Conservation (phyloP, 1,140 invertebrate species). For the Anadara kagoshimensis region DNA sequence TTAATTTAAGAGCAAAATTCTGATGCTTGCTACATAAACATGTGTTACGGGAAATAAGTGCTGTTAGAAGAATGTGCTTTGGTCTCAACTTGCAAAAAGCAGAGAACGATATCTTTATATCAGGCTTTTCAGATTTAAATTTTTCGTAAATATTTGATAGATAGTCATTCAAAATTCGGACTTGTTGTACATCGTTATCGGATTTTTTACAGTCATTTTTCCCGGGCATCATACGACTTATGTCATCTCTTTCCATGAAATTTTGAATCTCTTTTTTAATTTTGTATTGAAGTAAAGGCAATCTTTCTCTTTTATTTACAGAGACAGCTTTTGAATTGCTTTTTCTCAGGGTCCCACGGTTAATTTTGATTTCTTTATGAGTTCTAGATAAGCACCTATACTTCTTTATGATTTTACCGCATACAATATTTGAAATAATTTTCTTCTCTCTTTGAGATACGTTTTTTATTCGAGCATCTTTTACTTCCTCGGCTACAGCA, state of each 20-base stretch:
- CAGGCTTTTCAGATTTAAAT: conserved; percentile 19
- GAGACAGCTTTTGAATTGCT: neutral
- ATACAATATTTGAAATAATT: no score
- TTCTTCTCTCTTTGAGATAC: no score
- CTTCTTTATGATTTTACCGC: no score
- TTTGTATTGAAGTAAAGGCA: neutral
- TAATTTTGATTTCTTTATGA: no score
- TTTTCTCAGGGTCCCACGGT: no score
- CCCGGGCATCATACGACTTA: conserved; percentile 5
- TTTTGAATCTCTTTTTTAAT: neutral
- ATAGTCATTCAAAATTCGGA: conserved; percentile 18
- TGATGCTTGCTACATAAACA: conserved; percentile 39
- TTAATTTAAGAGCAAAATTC: conserved; percentile 29
- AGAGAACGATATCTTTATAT: conserved; percentile 12
- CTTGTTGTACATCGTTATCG: neutral
- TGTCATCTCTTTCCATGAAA: conserved; percentile 7
- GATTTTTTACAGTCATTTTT: conserved; percentile 2
- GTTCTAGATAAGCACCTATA: no score
- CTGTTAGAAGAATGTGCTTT: conserved; percentile 17
- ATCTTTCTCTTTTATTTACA: neutral
- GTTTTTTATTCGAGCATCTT: no score
- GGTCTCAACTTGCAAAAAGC: conserved; percentile 24
- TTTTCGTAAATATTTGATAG: conserved; percentile 31
- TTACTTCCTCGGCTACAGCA: no score
- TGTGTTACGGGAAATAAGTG: conserved; percentile 22